Base-by-base conservation (phyloP, 64 coral and sea anemone species). In the Montipora cactus region DNA sequence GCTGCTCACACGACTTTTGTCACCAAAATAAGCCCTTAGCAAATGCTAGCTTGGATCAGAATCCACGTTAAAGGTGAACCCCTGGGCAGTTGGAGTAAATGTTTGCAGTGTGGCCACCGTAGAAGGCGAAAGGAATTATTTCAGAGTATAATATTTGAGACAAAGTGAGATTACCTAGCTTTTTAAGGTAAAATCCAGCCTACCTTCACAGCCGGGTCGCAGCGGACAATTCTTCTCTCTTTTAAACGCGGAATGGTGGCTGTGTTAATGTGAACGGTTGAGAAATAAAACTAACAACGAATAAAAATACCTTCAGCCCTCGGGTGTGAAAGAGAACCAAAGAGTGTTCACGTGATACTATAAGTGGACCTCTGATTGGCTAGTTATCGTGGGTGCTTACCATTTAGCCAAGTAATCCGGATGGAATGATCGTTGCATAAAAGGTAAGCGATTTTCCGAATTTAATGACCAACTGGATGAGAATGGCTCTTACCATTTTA, bases 31-130 rank as follows among this genome's bases (percentile, higher is more conserved):
- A 91, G 67, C 95, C 95, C 96, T 97, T 97, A 97, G 96, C 96
- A 97, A 97, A 92, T 87, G 96, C 88, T 95, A 97, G 93, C 96
- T 97, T 84, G 96, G 96, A 76, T 97, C 92, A 74, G 96, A 95
- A 89, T 94, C 93, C 88, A 97, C 91, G 84, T 92, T 97, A 79
- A 97, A 97, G 12, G 89, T 88, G 47, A 97, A 97, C 49, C 95
- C 96, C 96, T 78, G 93, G 96, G 59, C 86, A 93, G 74, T 95
- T 97, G 47, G 96, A 90, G 16, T 79, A 94, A 81, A 90, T 97
- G 53, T 92, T 72, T 68, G 96, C 88, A 59, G 96, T 89, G 89
- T 97, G 96, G 80, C 62, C 82, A 64, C 82, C 82, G 64, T 72
- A 71, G 44, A 70, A 46, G 15, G 47, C 37, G 28, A 1, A 19